Base-by-base conservation (phyloP, 2,797 vertebrate species). In the Gymnodraco acuticeps region DNA sequence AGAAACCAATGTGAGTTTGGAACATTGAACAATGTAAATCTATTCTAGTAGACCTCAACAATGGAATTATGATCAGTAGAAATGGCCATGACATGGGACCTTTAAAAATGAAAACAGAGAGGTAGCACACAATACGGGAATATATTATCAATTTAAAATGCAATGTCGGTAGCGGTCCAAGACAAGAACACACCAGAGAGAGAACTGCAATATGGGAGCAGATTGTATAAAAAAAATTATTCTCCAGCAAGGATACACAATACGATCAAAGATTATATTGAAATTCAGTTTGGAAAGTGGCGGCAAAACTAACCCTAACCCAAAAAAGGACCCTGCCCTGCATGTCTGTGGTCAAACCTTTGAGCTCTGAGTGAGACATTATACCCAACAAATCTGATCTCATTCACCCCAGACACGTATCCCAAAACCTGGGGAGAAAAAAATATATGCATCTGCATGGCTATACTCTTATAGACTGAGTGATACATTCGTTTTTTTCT, bases 31-130 rank as follows among this genome's bases (percentile, higher is more conserved):
- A 27, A 27, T 27, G 27, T 27, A 27, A 5, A 27, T 1, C 27
- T 27, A 27, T 27, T 27, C 27, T 5, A 27, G 4, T 5, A 27
- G 27, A 27, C 4, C 27, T 27, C 27, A 27, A 27, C 27, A 27
- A 27, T 5, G 27, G 27, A 27, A 27, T 27, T 27, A 27, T 27
- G 27, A 27, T 27, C 27, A 27, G 27, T 27, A 27, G 27, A 27
- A 27, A 27, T 27, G 27, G 27, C 27, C 27, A 27, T 5, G 27
- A 5, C 27, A 27, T 27, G 27, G 1, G 27, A 27, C 27, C 27
- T 27, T 59, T 67, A 69, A 53, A 52, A 12, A 20, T 23, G 59
- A 11, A 33, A 64, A 43, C 55, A 43, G 23, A 50, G 19, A 61
- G 38, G 33, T 17, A 42, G 20, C 15, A 48, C 16, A 60, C 14